Evolutionary conservation across 1,140 invertebrate genomes (phyloP), one percentile per base, ranked within the genome.

Genomic region (Pseudoatta argentina): DNA sequence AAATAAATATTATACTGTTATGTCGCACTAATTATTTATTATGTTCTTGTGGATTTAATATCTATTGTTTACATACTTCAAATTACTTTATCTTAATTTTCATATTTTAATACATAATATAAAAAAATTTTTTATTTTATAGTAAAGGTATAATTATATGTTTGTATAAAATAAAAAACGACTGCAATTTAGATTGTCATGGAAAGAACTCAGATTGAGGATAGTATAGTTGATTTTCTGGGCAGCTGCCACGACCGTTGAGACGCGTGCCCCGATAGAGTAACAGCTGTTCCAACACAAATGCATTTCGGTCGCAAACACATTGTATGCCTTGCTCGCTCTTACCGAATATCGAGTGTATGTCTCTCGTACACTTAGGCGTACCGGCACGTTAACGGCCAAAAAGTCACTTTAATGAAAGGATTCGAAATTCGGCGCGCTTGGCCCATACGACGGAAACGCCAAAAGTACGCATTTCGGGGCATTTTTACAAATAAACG

Each of bases 241-340:
- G 90, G 89, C 94, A 95, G 94, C 94, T 95, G 94, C 92, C 66
- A 88, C 93, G 93, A 95, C 94, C 94, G 94, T 95, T 95, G 94
- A 90, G 92, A 92, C 93, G 93, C 93, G 93, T 94, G 94, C 92
- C 93, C 91, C 90, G 87, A 91, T 91, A 87, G 91, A 86, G 8
- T 77, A 92, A 91, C 93, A 93, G 93, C 93, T 93, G 93, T 92
- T 91, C 89, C 86, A 87, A 91, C 88, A 92, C 86, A 73, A 57
- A 90, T 78, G 78, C 91, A 78, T 77, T 86, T 88, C 72, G 72
- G 69, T 90, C 89, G 79, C 90, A 81, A 92, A 92, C 87, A 91
- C 59, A 51, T 63, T 59, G 72, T 89, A 86, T 87, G 77, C 86
- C 83, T 78, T 71, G 86, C 85, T 83, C 78, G 75, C 69, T 90